Conservation (phyloP, 2,888 invertebrate genomes). For the Nysson spinosus region DNA sequence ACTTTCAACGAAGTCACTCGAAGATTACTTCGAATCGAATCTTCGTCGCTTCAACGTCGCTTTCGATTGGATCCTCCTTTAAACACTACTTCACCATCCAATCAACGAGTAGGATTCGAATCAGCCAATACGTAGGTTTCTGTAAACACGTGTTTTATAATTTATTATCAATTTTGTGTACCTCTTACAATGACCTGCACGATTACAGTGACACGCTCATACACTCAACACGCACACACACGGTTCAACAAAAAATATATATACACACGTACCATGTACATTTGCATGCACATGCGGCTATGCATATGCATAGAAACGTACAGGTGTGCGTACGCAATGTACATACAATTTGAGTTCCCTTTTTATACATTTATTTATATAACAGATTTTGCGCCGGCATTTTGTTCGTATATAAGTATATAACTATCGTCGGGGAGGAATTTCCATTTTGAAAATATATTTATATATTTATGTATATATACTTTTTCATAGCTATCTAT, state of each 20-base stretch:
- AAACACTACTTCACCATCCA: background rate
- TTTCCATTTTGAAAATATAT: conserved; percentile 58
- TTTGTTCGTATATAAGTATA: conserved; percentile 43
- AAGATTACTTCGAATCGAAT: too few relatives aligned
- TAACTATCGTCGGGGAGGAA: conserved; percentile 51
- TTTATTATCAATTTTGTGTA: conserved; percentile 66
- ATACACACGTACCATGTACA: conserved; percentile 23
- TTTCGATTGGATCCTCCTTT: too few relatives aligned
- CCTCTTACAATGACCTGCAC: conserved; percentile 64
- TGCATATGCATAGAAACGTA: conserved; percentile 29
- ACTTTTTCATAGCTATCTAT: conserved; percentile 44
- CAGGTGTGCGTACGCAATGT: conserved; percentile 31
- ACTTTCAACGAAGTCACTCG: too few relatives aligned
- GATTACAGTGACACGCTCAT: conserved; percentile 54
- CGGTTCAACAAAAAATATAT: conserved; percentile 58
- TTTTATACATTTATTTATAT: conserved; percentile 29
- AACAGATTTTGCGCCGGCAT: conserved; percentile 34
- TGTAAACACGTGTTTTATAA: conserved; percentile 66
- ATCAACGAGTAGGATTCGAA: background rate
- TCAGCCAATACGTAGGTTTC: background rate
- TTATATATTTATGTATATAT: conserved; percentile 18
- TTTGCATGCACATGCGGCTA: conserved; percentile 25
- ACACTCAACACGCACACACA: conserved; percentile 20
- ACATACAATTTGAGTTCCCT: conserved; percentile 35
- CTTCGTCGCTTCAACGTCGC: background rate